Conservation (phyloP, 2,888 invertebrate genomes). For the Harpagoxenus sublaevis region DNA sequence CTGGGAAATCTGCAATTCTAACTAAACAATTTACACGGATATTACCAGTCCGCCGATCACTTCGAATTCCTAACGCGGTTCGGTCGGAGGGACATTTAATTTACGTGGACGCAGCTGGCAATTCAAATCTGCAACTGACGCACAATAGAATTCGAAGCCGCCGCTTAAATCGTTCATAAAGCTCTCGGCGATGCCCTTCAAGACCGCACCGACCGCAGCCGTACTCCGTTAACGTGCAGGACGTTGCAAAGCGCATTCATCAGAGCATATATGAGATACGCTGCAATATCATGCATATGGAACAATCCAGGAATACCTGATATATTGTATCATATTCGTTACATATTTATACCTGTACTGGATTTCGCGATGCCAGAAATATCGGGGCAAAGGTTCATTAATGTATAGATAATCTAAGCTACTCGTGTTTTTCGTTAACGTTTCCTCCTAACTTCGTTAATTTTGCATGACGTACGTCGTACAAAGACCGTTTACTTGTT, state of each 20-base stretch:
- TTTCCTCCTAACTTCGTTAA: neutral
- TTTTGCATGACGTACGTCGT: neutral
- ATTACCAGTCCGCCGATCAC: constrained; percentile 22
- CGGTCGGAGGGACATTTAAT: constrained; percentile 61
- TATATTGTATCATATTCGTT: neutral
- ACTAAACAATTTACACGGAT: constrained; percentile 25
- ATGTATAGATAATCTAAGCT: neutral
- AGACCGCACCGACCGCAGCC: neutral
- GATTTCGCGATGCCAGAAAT: neutral
- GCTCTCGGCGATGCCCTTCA: constrained; percentile 26
- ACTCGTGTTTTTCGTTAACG: neutral
- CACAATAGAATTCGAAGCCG: constrained; percentile 74
- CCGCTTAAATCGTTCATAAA: constrained; percentile 68
- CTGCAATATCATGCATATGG: neutral
- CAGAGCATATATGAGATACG: neutral
- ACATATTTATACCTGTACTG: neutral
- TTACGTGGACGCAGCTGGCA: constrained; percentile 70
- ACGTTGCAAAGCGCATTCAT: constrained; percentile 19
- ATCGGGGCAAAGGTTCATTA: neutral
- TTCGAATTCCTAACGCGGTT: constrained; percentile 33
- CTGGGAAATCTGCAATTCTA: constrained; percentile 18
- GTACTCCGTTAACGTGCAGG: constrained; percentile 11
- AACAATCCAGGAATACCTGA: neutral
- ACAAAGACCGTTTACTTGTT: neutral
- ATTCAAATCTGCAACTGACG: constrained; percentile 79